Percentiles rank a stretch among this genome's conserved stretches.
Conservation (phyloP, 2,888 invertebrate genomes). For the Ochropacha duplaris region DNA sequence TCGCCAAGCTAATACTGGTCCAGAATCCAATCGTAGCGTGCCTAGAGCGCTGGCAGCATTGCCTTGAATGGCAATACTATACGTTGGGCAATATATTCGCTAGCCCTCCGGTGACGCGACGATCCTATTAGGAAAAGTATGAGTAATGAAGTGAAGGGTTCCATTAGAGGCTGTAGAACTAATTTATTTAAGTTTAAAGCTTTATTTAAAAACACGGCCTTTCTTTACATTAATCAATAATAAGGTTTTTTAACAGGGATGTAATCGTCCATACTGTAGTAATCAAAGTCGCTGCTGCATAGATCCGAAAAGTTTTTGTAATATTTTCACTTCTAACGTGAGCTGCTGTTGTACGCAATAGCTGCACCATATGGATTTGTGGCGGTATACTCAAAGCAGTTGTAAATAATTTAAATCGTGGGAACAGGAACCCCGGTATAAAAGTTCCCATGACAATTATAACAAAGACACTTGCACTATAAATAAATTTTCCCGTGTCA, state of each 20-base stretch:
- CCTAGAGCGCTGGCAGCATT: too few relatives aligned
- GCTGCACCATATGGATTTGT: constrained; percentile 55
- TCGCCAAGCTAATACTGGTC: too few relatives aligned
- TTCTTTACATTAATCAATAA: neutral
- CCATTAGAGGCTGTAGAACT: too few relatives aligned
- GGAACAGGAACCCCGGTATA: constrained; percentile 46
- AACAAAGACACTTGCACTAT: constrained; percentile 41
- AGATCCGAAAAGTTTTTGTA: constrained; percentile 39
- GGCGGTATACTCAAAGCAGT: constrained; percentile 56
- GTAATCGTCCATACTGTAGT: constrained; percentile 50
- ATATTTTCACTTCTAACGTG: constrained; percentile 38
- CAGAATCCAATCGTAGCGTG: too few relatives aligned
- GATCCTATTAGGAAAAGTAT: too few relatives aligned
- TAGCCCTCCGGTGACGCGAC: too few relatives aligned
- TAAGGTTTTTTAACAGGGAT: constrained; percentile 22
- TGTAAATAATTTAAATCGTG: constrained; percentile 42
- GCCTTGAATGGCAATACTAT: too few relatives aligned
- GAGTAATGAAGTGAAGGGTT: too few relatives aligned
- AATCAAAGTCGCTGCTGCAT: constrained; percentile 42
- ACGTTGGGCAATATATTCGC: too few relatives aligned
- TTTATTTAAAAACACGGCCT: neutral
- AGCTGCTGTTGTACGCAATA: constrained; percentile 40
- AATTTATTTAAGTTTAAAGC: neutral
- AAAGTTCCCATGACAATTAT: constrained; percentile 42
- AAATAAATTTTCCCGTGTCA: constrained; percentile 26